These are phyloP conservation scores for Leucophenga maculata DNA, from an alignment of 2,888 invertebrate genomes.

Conservation along the genomic window DNA sequence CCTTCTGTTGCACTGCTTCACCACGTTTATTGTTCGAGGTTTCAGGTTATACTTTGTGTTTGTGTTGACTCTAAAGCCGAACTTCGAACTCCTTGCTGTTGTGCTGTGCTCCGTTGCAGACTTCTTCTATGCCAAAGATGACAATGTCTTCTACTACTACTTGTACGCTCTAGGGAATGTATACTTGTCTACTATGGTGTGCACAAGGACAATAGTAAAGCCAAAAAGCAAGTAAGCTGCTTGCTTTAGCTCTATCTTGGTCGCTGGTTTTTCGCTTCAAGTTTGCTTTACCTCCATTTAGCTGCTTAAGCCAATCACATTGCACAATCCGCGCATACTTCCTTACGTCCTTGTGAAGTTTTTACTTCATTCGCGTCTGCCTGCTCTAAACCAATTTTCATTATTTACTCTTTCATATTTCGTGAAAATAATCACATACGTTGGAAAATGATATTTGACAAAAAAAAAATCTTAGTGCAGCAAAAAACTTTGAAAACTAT, in stretches of 20 bases:
- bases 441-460: conserved; percentile 40
- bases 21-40: conserved; percentile 20
- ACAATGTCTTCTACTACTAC: not conserved
- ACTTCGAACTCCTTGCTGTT: not conserved
- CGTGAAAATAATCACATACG: conserved; percentile 46
- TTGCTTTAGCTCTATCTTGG: conserved; percentile 32
- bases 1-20: conserved; percentile 2
- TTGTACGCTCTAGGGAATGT: not conserved
- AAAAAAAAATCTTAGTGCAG: conserved; percentile 33
- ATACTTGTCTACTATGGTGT: not conserved
- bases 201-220: not conserved
- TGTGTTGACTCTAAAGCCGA: conserved; percentile 11
- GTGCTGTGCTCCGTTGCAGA: not conserved
- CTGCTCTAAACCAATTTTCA: conserved; percentile 56
- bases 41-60: conserved; percentile 9
- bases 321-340: not conserved
- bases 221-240: conserved; percentile 2
- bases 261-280: conserved; percentile 14
- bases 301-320: conserved; percentile 37
- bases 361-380: conserved; percentile 33
- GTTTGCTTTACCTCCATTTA: conserved; percentile 35
- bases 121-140: not conserved
- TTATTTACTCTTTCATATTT: conserved; percentile 62
- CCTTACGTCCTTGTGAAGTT: conserved; percentile 28
- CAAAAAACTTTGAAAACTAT: no score